Base-by-base conservation (phyloP, 2,888 invertebrate genomes). In the Globia sparganii region DNA sequence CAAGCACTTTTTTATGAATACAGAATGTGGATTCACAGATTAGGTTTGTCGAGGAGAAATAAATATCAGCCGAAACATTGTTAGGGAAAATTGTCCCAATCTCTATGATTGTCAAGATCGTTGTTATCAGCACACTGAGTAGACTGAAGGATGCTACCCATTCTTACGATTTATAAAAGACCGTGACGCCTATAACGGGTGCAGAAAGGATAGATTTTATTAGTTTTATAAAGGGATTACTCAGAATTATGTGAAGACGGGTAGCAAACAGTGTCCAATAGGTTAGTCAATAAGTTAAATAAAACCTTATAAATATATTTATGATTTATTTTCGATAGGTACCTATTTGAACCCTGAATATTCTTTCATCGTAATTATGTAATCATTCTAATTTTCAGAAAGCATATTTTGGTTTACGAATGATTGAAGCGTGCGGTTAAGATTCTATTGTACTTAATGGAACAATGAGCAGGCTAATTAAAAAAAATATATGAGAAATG, bases 361-460 rank as follows among this genome's bases (percentile, higher is more conserved):
- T 43, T 43, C 25, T 25, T 25, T 21, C 31, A 31, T 11, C 46
- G 8, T 34, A n/a, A 6, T 59, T 21, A 25, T 4, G 6, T 31
- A 0, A 18, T 71, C 28, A 25, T 37, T 9, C 18, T 34, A 15
- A 34, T 21, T 61, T 59, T 72, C 21, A 43, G 28, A 28, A 58
- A n/a, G n/a, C 31, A 0, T 1, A 46, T 15, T 15, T 34, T 37
- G 3, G 3, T 71, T n/a, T 11, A 3, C 28, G 4, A 37, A 61
- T 74, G 37, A 72, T 72, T 75, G 40, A 72, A 72, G 31, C 15
- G 3, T 9, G 31, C 34, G 34, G 46, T 58, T 56, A 25, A 46
- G 28, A 28, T 37, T 46, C 31, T 71, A 28, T 25, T 71, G 11
- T 13, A n/a, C n/a, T n/a, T 31, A 71, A 72, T 43, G 18, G 8